Conservation (phyloP, 2,888 invertebrate genomes). For the Andrena minutula region DNA sequence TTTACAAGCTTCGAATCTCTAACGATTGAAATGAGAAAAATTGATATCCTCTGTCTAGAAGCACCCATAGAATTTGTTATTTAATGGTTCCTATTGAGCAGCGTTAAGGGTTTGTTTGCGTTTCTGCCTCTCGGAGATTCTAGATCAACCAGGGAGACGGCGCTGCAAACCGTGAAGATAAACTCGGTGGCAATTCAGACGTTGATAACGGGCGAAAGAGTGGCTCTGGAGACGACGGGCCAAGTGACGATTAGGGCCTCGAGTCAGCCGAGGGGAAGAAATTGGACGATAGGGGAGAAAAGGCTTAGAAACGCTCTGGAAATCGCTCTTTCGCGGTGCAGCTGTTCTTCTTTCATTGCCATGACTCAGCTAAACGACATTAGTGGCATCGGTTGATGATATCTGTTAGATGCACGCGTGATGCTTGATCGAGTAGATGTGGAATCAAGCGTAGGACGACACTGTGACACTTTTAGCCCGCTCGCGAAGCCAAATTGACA, state of each 20-base stretch:
- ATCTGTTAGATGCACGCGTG: too few relatives aligned
- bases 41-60: slow-evolving; percentile 5
- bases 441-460: too few relatives aligned
- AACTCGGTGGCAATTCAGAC: slow-evolving; percentile 52
- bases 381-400: not conserved
- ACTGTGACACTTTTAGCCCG: too few relatives aligned
- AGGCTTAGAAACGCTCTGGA: slow-evolving; percentile 36
- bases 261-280: slow-evolving; percentile 35
- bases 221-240: slow-evolving; percentile 42
- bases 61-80: not conserved
- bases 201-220: slow-evolving; percentile 55
- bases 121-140: slow-evolving; percentile 4
- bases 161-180: slow-evolving; percentile 48
- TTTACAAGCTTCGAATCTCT: too few relatives aligned
- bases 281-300: slow-evolving; percentile 36
- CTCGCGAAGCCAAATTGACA: too few relatives aligned
- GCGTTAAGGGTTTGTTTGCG: too few relatives aligned
- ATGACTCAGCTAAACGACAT: not conserved
- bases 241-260: slow-evolving; percentile 36
- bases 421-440: too few relatives aligned
- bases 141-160: slow-evolving; percentile 18
- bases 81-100: too few relatives aligned
- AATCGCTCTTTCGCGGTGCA: not conserved
- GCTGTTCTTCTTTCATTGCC: not conserved
- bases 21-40: not conserved